phyloP scores from a whole-genome alignment of 1,140 invertebrate species.

The Lethrus apterus region DNA sequence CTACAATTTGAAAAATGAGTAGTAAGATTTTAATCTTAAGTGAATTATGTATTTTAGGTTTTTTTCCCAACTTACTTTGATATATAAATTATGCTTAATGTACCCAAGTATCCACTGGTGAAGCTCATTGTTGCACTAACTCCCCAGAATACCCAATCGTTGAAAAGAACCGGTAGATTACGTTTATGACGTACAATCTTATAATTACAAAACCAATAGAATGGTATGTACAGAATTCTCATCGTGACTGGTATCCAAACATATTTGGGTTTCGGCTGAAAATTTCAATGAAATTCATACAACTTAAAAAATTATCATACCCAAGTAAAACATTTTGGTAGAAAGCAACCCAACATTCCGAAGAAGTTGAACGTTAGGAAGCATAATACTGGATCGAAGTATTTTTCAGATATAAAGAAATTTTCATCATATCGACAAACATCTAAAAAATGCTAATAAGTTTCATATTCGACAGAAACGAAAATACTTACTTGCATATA shows the following conservation, averaged over 20 bases:
- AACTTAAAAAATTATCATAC: no score
- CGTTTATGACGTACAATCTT: conserved; percentile 48
- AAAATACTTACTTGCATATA: conserved; percentile 6
- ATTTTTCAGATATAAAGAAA: conserved; percentile 4
- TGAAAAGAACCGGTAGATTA: conserved; percentile 67
- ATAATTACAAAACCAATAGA: conserved; percentile 91
- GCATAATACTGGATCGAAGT: not conserved
- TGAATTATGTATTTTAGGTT: no score
- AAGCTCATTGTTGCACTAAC: conserved; percentile 70
- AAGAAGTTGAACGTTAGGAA: not conserved
- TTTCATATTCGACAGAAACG: no score
- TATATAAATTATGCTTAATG: conserved; percentile 95
- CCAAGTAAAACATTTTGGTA: not conserved
- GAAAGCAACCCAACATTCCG: not conserved
- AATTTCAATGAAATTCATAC: no score
- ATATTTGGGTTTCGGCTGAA: conserved; percentile 73
- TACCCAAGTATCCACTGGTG: conserved; percentile 84
- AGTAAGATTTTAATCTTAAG: no score
- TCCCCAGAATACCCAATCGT: conserved; percentile 80
- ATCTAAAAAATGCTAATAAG: no score
- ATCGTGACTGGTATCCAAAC: conserved; percentile 74
- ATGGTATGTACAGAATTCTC: conserved; percentile 76
- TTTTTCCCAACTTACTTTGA: conserved; percentile 80
- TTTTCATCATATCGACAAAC: not conserved
- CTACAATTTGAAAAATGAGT: no score